Conservation (phyloP, 2,113 vertebrate species). For the Hymenochirus boettgeri region DNA sequence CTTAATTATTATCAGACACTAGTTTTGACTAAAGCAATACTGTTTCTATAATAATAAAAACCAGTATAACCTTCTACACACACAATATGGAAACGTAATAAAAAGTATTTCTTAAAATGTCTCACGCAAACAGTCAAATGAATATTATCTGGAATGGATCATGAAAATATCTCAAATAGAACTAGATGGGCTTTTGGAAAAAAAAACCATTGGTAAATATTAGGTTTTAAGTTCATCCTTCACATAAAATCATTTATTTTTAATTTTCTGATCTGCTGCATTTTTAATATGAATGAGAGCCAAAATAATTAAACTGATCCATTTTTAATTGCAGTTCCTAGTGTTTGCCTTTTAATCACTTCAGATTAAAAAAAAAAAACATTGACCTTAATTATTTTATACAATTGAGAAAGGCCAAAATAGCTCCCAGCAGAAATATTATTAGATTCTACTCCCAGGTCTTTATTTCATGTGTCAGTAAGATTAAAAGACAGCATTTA, state of each 20-base stretch:
- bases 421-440: constrained; percentile 48
- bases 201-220: too few species aligned
- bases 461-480: constrained; percentile 47
- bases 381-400: constrained; percentile 54
- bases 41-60: too few species aligned
- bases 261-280: constrained; percentile 45
- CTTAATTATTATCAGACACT: too few species aligned
- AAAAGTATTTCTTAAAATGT: too few species aligned
- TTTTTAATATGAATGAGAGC: constrained; percentile 52
- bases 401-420: constrained; percentile 46
- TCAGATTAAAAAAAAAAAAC: constrained; percentile 45
- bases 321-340: constrained; percentile 53
- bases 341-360: constrained; percentile 47
- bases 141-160: too few species aligned
- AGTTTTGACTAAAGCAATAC: too few species aligned
- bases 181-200: too few species aligned
- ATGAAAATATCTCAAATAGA: too few species aligned
- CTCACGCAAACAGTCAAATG: too few species aligned
- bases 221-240: neutral
- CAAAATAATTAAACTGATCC: constrained; percentile 49
- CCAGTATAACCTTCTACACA: too few species aligned
- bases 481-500: constrained; percentile 58
- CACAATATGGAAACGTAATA: too few species aligned
- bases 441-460: constrained; percentile 50
- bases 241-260: constrained; percentile 38